These are phyloP conservation scores for Cephus rjabovi DNA, from an alignment of 2,888 invertebrate species.

Conservation along the genomic window DNA sequence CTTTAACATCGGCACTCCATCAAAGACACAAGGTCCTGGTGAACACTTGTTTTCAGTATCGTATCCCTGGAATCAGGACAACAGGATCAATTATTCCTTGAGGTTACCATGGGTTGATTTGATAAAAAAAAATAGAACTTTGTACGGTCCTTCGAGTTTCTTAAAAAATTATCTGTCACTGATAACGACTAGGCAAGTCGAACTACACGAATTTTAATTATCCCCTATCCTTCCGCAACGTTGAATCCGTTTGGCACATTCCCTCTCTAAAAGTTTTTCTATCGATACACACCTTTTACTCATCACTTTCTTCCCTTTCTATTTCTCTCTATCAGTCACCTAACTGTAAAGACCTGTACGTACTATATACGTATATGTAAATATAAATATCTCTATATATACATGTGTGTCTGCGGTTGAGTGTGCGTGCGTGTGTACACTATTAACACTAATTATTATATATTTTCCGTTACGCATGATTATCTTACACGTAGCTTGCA, in stretches of 20 bases:
- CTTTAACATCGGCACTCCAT: too few relatives aligned
- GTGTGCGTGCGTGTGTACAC: background rate
- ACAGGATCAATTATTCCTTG: background rate
- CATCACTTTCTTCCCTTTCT: background rate
- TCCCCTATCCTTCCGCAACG: background rate
- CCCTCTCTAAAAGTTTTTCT: background rate
- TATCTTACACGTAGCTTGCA: background rate
- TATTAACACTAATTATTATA: background rate
- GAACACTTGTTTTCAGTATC: background rate
- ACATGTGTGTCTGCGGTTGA: background rate
- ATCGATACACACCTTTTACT: background rate
- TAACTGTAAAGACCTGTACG: background rate
- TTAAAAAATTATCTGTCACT: background rate
- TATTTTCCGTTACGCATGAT: background rate
- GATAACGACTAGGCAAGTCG: background rate
- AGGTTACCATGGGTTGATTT: slow-evolving; percentile 1
- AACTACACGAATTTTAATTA: background rate
- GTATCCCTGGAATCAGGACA: background rate
- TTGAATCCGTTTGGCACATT: background rate
- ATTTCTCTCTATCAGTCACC: background rate
- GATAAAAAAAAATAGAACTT: slow-evolving; percentile 1
- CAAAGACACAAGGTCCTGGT: background rate
- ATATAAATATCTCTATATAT: slow-evolving; percentile 12
- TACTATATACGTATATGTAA: slow-evolving; percentile 6
- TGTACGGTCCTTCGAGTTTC: background rate